Conservation (phyloP, 2,797 vertebrate genomes). For the Heterohyrax brucei region DNA sequence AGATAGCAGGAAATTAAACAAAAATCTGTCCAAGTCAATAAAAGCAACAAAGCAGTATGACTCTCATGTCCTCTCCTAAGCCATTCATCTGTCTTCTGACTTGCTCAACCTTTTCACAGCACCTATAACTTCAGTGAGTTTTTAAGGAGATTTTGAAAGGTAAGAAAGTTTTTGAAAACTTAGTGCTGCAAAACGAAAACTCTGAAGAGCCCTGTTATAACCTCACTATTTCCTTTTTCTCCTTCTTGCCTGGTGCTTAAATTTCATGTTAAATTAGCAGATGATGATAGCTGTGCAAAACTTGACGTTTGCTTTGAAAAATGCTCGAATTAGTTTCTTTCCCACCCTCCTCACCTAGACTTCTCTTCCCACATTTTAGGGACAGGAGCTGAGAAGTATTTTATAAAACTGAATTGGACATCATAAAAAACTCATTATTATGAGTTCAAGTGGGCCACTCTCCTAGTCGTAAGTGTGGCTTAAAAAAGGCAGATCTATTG, state of each 20-base stretch:
- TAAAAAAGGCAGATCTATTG: not conserved
- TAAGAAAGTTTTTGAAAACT: conserved; percentile 20
- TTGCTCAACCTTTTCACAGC: not conserved
- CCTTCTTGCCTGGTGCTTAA: conserved; percentile 6
- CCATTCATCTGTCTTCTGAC: not conserved
- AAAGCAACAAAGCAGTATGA: conserved; percentile 15
- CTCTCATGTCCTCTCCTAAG: not conserved
- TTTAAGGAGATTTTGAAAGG: conserved; percentile 56
- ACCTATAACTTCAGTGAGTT: not conserved
- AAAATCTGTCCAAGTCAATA: not conserved
- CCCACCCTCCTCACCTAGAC: not conserved
- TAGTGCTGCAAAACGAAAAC: conserved; percentile 7
- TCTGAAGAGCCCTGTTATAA: not conserved
- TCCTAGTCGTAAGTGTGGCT: not conserved
- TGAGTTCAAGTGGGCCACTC: not conserved
- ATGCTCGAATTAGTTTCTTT: not conserved
- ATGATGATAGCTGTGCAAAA: conserved; percentile 30
- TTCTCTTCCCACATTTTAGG: not conserved
- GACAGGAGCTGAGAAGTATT: not conserved
- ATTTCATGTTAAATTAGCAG: conserved; percentile 24
- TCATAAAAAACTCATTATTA: conserved; percentile 19
- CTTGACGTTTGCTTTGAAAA: conserved; percentile 41
- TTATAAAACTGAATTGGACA: conserved; percentile 39
- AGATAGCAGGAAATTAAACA: conserved; percentile 17
- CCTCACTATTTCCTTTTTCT: conserved; percentile 1